phyloP scores from a whole-genome alignment of 2,113 vertebrate species.

The Pogona vitticeps region DNA sequence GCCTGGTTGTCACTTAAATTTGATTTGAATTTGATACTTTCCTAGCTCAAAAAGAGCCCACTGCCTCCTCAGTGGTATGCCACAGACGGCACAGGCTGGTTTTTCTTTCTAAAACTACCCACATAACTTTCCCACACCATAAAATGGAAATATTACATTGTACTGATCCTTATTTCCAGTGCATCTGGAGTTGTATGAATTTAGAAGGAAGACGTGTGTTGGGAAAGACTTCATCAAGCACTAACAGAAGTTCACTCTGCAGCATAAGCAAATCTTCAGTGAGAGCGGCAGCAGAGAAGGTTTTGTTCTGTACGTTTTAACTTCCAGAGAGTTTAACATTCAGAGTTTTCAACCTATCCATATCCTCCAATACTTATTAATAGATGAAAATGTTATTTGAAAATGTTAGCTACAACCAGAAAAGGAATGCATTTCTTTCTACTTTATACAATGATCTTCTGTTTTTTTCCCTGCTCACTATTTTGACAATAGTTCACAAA shows the following conservation, averaged over 20 bases:
- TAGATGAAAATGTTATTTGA: too few species aligned
- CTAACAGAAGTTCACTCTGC: constrained; percentile 6
- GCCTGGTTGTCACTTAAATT: constrained; percentile 34
- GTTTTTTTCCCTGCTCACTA: too few species aligned
- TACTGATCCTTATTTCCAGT: constrained; percentile 6
- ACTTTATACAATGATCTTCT: too few species aligned
- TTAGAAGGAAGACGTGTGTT: not conserved
- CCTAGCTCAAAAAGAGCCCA: constrained; percentile 44
- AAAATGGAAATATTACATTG: constrained; percentile 1
- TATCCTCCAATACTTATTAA: not conserved
- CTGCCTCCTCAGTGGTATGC: constrained; percentile 25
- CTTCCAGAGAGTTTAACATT: constrained; percentile 2
- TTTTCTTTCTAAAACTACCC: not conserved
- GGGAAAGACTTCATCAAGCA: not conserved
- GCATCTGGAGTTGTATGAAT: constrained; percentile 11
- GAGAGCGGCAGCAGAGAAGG: not conserved
- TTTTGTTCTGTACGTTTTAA: not conserved
- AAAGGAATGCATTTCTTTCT: too few species aligned
- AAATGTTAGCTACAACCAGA: too few species aligned
- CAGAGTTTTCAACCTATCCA: not conserved
- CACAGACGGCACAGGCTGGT: not conserved
- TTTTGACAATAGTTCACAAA: too few species aligned
- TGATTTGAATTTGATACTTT: constrained; percentile 34
- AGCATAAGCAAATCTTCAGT: not conserved
- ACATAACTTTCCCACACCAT: not conserved